Percentiles rank a stretch among this genome's conserved stretches.
These are phyloP conservation scores for Hycleus phaleratus DNA, from an alignment of 1,140 invertebrate genomes.

Conservation along the genomic window DNA sequence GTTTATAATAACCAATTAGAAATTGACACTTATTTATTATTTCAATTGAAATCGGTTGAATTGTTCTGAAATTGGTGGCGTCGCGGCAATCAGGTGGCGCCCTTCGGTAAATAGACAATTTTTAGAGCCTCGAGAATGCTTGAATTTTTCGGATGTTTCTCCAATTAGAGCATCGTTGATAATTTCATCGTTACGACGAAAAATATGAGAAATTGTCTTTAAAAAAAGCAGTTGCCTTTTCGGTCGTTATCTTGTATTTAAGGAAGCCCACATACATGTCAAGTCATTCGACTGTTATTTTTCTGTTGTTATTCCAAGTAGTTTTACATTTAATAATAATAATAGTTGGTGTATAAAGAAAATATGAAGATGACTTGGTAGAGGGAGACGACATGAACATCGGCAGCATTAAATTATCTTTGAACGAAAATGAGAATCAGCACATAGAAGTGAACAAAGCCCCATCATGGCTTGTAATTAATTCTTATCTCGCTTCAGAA, in stretches of 20 bases:
- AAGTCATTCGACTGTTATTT: constrained; percentile 1
- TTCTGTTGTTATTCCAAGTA: neutral
- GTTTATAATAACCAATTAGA: too few relatives aligned
- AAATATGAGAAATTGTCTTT: neutral
- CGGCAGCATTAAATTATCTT: constrained; percentile 30
- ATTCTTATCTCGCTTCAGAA: constrained; percentile 39
- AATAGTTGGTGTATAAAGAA: constrained; percentile 1
- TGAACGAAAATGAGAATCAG: constrained; percentile 31
- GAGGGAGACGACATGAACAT: neutral
- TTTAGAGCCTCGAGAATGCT: constrained; percentile 12
- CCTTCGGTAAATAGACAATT: constrained; percentile 10
- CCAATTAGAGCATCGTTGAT: constrained; percentile 9
- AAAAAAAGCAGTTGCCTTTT: neutral
- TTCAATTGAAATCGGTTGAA: too few relatives aligned
- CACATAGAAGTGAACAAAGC: constrained; percentile 28
- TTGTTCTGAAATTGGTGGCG: too few relatives aligned
- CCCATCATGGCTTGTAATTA: constrained; percentile 38
- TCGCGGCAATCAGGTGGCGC: neutral
- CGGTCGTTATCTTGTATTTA: too few relatives aligned
- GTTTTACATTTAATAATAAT: constrained; percentile 1
- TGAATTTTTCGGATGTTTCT: neutral
- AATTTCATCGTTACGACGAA: constrained; percentile 13
- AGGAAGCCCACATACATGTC: too few relatives aligned
- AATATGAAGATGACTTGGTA: constrained; percentile 1
- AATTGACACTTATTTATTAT: too few relatives aligned